Evolutionary conservation across 23 tunicate species (phyloP), one percentile per base, ranked within the genome.

Genomic region (Ciona savignyi): DNA sequence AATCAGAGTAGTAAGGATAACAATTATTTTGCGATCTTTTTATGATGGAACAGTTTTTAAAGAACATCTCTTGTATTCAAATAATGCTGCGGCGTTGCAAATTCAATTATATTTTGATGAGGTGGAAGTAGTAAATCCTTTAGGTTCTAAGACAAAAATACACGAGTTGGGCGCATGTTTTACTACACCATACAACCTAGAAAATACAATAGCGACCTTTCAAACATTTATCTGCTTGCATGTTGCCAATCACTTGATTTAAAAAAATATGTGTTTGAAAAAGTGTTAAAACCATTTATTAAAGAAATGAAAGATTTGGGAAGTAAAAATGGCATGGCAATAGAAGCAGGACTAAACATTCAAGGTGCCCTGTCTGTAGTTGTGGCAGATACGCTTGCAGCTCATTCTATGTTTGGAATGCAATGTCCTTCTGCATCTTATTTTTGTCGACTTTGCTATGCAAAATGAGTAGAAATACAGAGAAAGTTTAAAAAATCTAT

Each of bases 401-500:
- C 70, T 66, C 70, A 66, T 66, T 33, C 70, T 28, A 3, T 66
- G 70, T 34, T 66, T 66, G 70, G 70, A 33, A 29, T 66, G n/a
- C 70, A 66, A 34, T 66, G 34, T 28, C 70, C 28, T 28, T 66
- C 70, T 28, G 70, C 70, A 66, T 28, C 29, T 66, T 3, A 66
- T 66, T 66, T 66, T 66, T 66, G 70, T 66, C 70, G 70, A 66
- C 70, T 66, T 1, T 66, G 70, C 30, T 66, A 66, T 66, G 70
- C 70, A 66, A 66, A 34, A 33, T 28, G 2, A 66, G 70, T 28
- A 2, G 70, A 66, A 1, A 34, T 4, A 1, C 70, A 66, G 30
- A 66, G 34, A 29, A 27, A 2, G 29, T 66, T 66, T 66, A 66
- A 66, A 66, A 4, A 66, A 34, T 66, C 70, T 1, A 19, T 28